Conservation (phyloP, 2,888 invertebrate species). For the Drosophila ezoana region DNA sequence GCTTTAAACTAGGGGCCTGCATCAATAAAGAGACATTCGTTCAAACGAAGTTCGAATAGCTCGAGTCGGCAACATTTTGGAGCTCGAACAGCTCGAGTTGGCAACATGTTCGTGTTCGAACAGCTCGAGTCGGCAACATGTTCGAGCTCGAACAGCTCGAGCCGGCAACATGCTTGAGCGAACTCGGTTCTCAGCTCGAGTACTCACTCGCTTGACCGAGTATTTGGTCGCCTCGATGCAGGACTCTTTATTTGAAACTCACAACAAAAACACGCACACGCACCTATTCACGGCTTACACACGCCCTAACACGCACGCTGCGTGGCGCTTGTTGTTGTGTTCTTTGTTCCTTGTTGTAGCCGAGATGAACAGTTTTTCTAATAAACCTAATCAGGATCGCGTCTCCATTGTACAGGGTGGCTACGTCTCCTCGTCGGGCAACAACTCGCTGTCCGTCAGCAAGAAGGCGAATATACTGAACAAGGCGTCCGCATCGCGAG, state of each 20-base stretch:
- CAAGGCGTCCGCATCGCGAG: slow-evolving; percentile 86
- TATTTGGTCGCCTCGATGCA: too few relatives aligned
- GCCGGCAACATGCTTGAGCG: too few relatives aligned
- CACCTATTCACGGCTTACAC: slow-evolving; percentile 42
- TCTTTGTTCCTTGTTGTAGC: slow-evolving; percentile 75
- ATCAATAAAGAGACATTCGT: too few relatives aligned
- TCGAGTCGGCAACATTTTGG: too few relatives aligned
- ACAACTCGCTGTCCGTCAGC: slow-evolving; percentile 88
- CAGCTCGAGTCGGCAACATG: too few relatives aligned
- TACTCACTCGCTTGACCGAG: too few relatives aligned
- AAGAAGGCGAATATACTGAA: slow-evolving; percentile 94
- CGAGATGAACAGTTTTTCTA: slow-evolving; percentile 82
- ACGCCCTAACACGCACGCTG: slow-evolving; percentile 82
- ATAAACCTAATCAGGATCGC: slow-evolving; percentile 87
- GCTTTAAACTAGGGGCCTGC: too few relatives aligned
- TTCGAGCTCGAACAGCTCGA: too few relatives aligned
- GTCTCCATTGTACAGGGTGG: slow-evolving; percentile 89
- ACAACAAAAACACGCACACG: slow-evolving; percentile 3
- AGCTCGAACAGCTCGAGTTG: too few relatives aligned
- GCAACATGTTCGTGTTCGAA: too few relatives aligned
- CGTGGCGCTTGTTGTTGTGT: slow-evolving; percentile 83
- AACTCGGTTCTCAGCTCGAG: too few relatives aligned
- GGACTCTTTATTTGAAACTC: neutral
- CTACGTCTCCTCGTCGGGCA: slow-evolving; percentile 86
- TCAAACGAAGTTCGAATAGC: too few relatives aligned